A percentile compares a stretch with the other conserved stretches of the same genome.
These are phyloP conservation scores for Callionymus lyra DNA, from an alignment of 2,113 vertebrate species.

Conservation along the genomic window DNA sequence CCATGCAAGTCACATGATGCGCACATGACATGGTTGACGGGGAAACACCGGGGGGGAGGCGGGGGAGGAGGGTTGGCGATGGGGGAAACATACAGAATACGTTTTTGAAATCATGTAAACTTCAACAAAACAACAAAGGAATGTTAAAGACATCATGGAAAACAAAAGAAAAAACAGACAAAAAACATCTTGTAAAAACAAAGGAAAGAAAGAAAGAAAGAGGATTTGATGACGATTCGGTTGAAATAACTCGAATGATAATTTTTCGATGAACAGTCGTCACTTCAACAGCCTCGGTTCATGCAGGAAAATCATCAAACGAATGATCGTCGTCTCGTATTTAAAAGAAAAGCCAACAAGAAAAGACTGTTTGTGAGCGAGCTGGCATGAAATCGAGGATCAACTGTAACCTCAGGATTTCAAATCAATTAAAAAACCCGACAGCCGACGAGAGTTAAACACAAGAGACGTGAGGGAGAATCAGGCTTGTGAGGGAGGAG, in stretches of 20 bases:
- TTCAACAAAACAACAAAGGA: slow-evolving; percentile 73
- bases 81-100: slow-evolving; percentile 93
- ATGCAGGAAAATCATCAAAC: neutral
- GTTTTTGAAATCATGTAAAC: slow-evolving; percentile 93
- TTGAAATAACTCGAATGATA: too few species aligned
- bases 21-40: slow-evolving; percentile 95
- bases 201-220: slow-evolving; percentile 14
- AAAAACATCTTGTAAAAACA: slow-evolving; percentile 10
- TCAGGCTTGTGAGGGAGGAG: slow-evolving; percentile 4
- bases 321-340: neutral
- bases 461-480: slow-evolving; percentile 21
- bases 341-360: slow-evolving; percentile 1
- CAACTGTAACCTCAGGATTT: slow-evolving; percentile 27
- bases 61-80: slow-evolving; percentile 53
- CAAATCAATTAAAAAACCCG: neutral
- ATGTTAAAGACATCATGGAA: slow-evolving; percentile 79
- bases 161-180: slow-evolving; percentile 29
- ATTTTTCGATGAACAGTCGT: too few species aligned
- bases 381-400: slow-evolving; percentile 18
- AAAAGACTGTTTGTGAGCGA: slow-evolving; percentile 4
- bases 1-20: slow-evolving; percentile 99
- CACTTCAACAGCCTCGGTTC: too few species aligned
- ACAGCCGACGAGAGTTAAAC: slow-evolving; percentile 16
- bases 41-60: slow-evolving; percentile 70
- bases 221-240: neutral